These are phyloP conservation scores for Pantelozetes paolii DNA, from an alignment of 2,888 invertebrate species.

Conservation along the genomic window DNA sequence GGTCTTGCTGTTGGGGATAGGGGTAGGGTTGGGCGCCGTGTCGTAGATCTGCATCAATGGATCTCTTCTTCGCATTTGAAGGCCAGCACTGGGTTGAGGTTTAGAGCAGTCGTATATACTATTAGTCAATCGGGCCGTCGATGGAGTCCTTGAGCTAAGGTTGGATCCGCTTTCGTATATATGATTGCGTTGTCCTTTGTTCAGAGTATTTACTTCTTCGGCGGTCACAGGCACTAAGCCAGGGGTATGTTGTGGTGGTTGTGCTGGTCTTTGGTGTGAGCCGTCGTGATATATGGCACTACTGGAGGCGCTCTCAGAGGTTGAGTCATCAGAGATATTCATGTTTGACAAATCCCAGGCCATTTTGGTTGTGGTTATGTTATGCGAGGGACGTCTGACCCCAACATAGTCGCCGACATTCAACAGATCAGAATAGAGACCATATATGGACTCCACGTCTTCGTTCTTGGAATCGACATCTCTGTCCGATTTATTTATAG, in stretches of 20 bases:
- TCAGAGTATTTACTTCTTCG: slow-evolving; percentile 26
- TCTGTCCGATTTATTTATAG: slow-evolving; percentile 4
- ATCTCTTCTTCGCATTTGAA: neutral
- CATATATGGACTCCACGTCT: slow-evolving; percentile 60
- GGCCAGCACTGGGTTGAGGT: neutral
- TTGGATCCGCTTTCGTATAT: slow-evolving; percentile 8
- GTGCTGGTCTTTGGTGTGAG: slow-evolving; percentile 54
- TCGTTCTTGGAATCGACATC: slow-evolving; percentile 41
- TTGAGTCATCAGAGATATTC: slow-evolving; percentile 49
- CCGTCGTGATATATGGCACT: slow-evolving; percentile 63
- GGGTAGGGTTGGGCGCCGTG: neutral
- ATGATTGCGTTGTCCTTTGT: slow-evolving; percentile 13
- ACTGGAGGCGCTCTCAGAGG: slow-evolving; percentile 44
- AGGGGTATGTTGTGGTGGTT: slow-evolving; percentile 54
- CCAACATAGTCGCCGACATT: slow-evolving; percentile 70
- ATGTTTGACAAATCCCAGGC: slow-evolving; percentile 49
- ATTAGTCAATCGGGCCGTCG: slow-evolving; percentile 13
- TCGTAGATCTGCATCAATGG: slow-evolving; percentile 3
- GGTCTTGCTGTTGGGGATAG: slow-evolving; percentile 55
- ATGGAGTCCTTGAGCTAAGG: slow-evolving; percentile 13
- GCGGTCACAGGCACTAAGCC: slow-evolving; percentile 39
- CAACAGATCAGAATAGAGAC: slow-evolving; percentile 81
- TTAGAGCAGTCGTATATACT: slow-evolving; percentile 18
- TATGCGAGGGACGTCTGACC: slow-evolving; percentile 22
- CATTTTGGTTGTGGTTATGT: slow-evolving; percentile 40